These are phyloP conservation scores for Numenius arquata DNA, from an alignment of 2,113 vertebrate species.

Conservation along the genomic window DNA sequence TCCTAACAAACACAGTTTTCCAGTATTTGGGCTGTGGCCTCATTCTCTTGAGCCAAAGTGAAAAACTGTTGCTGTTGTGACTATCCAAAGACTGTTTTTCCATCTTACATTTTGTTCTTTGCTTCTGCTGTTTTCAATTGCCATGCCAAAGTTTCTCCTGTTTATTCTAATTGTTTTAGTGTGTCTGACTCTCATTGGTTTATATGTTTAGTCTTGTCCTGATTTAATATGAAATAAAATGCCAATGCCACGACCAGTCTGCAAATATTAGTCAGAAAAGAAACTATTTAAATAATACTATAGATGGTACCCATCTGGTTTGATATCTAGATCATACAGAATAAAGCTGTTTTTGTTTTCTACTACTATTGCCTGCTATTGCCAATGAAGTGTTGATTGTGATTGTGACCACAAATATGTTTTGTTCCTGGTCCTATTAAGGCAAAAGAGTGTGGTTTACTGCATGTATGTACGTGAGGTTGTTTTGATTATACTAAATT, in stretches of 20 bases:
- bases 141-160: slow-evolving; percentile 51
- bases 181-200: slow-evolving; percentile 49
- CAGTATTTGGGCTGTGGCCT: background rate
- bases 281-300: slow-evolving; percentile 48
- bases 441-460: slow-evolving; percentile 41
- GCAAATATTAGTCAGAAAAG: slow-evolving; percentile 42
- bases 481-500: slow-evolving; percentile 57
- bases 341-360: slow-evolving; percentile 52
- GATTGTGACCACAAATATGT: slow-evolving; percentile 57
- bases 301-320: background rate
- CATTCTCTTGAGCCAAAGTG: background rate
- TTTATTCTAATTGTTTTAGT: slow-evolving; percentile 63
- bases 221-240: slow-evolving; percentile 55
- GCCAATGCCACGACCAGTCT: slow-evolving; percentile 39
- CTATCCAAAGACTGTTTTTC: slow-evolving; percentile 26
- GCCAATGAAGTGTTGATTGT: slow-evolving; percentile 43
- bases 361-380: slow-evolving; percentile 28
- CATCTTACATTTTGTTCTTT: slow-evolving; percentile 43
- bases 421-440: slow-evolving; percentile 32
- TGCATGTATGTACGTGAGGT: slow-evolving; percentile 59
- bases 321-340: slow-evolving; percentile 52
- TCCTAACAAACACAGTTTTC: background rate
- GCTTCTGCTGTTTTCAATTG: slow-evolving; percentile 56
- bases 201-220: slow-evolving; percentile 64
- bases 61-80: slow-evolving; percentile 26